Conservation (phyloP, 1,140 invertebrate genomes). For the Bombus turneri region DNA sequence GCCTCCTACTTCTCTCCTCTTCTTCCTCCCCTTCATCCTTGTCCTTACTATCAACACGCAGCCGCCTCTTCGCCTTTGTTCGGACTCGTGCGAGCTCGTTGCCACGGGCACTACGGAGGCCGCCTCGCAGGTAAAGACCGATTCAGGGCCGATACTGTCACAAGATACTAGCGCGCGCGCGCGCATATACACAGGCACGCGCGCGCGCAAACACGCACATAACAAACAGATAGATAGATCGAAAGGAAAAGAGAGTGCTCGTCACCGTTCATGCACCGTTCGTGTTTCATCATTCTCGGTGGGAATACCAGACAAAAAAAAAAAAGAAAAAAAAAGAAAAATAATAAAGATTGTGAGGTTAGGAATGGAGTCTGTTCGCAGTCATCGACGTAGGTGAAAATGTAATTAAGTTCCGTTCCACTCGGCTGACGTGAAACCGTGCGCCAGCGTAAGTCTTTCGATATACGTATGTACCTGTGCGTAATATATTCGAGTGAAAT, state of each 20-base stretch:
- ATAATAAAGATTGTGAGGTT: slow-evolving; percentile 38
- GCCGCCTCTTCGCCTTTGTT: slow-evolving; percentile 63
- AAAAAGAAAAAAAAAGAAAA: background rate
- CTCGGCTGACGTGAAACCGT: slow-evolving; percentile 61
- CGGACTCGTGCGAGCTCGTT: slow-evolving; percentile 55
- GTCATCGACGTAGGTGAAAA: slow-evolving; percentile 58
- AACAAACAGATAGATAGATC: slow-evolving; percentile 15
- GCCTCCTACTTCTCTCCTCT: slow-evolving; percentile 41
- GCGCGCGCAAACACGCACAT: background rate
- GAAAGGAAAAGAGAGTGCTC: slow-evolving; percentile 8
- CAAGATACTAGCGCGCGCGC: background rate
- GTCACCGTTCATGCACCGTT: background rate
- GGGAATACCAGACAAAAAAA: slow-evolving; percentile 28
- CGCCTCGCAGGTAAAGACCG: slow-evolving; percentile 63
- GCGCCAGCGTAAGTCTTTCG: slow-evolving; percentile 1
- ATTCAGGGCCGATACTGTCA: slow-evolving; percentile 34
- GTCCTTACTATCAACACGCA: slow-evolving; percentile 43
- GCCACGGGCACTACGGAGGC: slow-evolving; percentile 42
- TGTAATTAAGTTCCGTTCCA: slow-evolving; percentile 64
- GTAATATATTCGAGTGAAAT: slow-evolving; percentile 55
- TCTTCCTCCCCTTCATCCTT: slow-evolving; percentile 9
- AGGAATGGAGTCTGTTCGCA: slow-evolving; percentile 38
- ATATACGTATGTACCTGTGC: background rate
- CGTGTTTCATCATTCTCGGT: slow-evolving; percentile 42
- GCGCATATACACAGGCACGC: too few relatives aligned